phyloP scores from a whole-genome alignment of 53 echinoderm and acorn worm species.

The Hippasteria phrygiana region DNA sequence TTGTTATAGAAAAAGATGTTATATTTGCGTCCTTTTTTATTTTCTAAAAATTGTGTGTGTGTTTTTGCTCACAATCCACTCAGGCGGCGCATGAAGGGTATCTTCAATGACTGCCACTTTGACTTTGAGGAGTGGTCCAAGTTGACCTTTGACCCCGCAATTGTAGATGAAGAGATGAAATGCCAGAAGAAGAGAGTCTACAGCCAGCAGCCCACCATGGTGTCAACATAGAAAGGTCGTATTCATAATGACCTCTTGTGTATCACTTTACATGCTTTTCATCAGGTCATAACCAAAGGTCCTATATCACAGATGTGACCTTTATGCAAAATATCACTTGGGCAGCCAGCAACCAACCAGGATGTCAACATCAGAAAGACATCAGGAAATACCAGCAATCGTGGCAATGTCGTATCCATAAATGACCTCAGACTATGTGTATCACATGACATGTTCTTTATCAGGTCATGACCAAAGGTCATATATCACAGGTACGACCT shows the following conservation, averaged over 20 bases:
- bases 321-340: too few relatives aligned
- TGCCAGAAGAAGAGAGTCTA: conserved; percentile 73
- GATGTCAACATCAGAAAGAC: too few relatives aligned
- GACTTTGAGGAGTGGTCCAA: conserved; percentile 83
- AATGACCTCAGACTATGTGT: conserved; percentile 6
- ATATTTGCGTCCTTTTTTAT: conserved; percentile 5
- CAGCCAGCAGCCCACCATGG: conserved; percentile 58
- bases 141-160: conserved; percentile 52
- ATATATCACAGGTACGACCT: not conserved
- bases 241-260: not conserved
- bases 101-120: conserved; percentile 86
- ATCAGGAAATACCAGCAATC: too few relatives aligned
- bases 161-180: conserved; percentile 81
- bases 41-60: not conserved
- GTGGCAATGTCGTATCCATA: not conserved
- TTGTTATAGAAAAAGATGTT: too few relatives aligned
- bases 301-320: too few relatives aligned
- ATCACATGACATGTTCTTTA: too few relatives aligned
- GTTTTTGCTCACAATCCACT: not conserved
- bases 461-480: too few relatives aligned
- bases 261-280: too few relatives aligned
- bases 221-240: conserved; percentile 32
- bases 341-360: too few relatives aligned
- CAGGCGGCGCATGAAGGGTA: conserved; percentile 91
- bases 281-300: too few relatives aligned